A percentile compares a stretch with the other conserved stretches of the same genome.
These are phyloP conservation scores for Coranthus polyacanthus DNA, from an alignment of 2,797 vertebrate species.

Conservation along the genomic window DNA sequence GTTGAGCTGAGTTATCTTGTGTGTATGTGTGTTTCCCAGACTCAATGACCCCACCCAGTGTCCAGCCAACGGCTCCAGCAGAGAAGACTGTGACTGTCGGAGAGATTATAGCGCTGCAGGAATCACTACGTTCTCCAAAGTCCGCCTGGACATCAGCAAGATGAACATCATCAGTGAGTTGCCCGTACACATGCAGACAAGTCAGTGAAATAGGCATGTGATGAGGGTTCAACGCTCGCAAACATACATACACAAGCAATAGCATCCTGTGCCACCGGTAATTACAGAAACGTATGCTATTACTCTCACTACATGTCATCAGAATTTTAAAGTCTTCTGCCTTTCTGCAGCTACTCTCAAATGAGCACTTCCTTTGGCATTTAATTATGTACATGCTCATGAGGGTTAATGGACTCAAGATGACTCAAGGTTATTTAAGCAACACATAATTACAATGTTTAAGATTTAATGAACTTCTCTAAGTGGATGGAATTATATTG, in stretches of 20 bases:
- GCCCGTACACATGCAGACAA: conserved; percentile 36
- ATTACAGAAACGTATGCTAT: conserved; percentile 44
- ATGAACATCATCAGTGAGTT: conserved; percentile 97
- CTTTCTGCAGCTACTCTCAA: conserved; percentile 45
- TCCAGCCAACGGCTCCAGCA: conserved; percentile 91
- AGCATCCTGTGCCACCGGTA: conserved; percentile 60
- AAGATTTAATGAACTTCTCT: conserved; percentile 63
- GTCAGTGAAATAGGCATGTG: not conserved
- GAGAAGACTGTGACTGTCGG: conserved; percentile 93
- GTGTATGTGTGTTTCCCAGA: conserved; percentile 76
- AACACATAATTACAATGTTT: conserved; percentile 67
- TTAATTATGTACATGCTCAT: conserved; percentile 73
- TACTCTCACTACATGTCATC: conserved; percentile 28
- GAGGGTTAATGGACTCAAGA: conserved; percentile 86
- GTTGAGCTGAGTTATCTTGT: conserved; percentile 38
- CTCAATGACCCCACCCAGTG: conserved; percentile 95
- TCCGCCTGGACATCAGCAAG: conserved; percentile 91
- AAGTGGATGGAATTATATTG: conserved; percentile 60
- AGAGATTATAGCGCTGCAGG: conserved; percentile 94
- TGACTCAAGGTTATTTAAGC: conserved; percentile 72
- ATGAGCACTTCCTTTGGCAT: conserved; percentile 67
- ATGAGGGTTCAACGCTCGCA: conserved; percentile 12
- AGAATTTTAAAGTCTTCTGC: conserved; percentile 21
- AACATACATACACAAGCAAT: conserved; percentile 12
- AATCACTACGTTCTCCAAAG: conserved; percentile 93